Evolutionary conservation across 2,113 vertebrate genomes (phyloP).

Genomic region (Motacilla alba): DNA sequence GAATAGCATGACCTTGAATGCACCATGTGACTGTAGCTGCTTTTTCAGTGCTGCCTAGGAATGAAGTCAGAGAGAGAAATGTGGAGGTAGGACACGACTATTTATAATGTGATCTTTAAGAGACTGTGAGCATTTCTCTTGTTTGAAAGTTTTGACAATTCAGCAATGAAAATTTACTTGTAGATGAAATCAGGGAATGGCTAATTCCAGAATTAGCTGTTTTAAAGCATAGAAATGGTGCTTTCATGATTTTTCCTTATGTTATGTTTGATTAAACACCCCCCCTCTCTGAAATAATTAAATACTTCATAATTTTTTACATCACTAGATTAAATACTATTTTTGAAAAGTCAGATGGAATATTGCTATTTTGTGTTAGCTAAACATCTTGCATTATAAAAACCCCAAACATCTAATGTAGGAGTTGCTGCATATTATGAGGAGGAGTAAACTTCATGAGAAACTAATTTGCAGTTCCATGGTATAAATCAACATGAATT

Average conservation of each 20-base stretch:
- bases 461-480: background rate
- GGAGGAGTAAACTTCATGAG: constrained; percentile 2
- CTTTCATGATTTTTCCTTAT: background rate
- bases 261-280: background rate
- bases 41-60: constrained; percentile 14
- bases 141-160: constrained; percentile 47
- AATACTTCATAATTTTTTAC: background rate
- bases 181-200: background rate
- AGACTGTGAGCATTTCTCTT: constrained; percentile 7
- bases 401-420: background rate
- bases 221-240: background rate
- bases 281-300: background rate
- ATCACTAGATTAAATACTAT: background rate
- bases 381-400: background rate
- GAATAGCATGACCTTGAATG: constrained; percentile 59
- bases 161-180: constrained; percentile 36
- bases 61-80: constrained; percentile 38
- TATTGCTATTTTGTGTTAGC: background rate
- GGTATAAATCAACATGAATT: background rate
- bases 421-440: background rate
- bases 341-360: background rate
- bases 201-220: background rate
- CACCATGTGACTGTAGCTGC: constrained; percentile 26
- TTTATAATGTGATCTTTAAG: constrained; percentile 23
- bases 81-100: constrained; percentile 21